Conservation (phyloP, 2,113 vertebrate genomes). For the Oncorhynchus nerka region DNA sequence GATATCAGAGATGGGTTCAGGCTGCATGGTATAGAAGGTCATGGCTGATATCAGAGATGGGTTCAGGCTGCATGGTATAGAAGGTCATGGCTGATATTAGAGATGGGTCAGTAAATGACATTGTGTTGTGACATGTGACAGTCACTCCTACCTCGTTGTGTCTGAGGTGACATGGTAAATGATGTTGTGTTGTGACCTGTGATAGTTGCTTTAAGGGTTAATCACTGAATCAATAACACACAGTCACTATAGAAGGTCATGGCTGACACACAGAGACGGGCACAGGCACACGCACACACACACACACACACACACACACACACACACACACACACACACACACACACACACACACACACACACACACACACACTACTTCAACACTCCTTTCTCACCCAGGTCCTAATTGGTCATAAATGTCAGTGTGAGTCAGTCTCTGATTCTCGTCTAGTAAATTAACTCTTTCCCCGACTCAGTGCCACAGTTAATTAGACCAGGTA, state of each 20-base stretch:
- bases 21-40: no score
- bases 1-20: no score
- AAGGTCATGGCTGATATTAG: no score
- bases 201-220: no score
- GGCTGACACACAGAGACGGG: no score
- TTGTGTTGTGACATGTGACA: no score
- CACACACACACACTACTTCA: slow-evolving; percentile 17
- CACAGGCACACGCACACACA: no score
- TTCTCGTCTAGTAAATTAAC: slow-evolving; percentile 66
- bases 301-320: no score
- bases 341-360: neutral
- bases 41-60: no score
- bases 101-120: neutral
- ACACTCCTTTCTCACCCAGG: slow-evolving; percentile 33
- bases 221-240: neutral
- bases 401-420: slow-evolving; percentile 76
- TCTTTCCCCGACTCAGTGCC: slow-evolving; percentile 49
- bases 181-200: neutral
- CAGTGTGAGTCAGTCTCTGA: slow-evolving; percentile 57
- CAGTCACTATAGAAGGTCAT: no score
- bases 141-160: neutral
- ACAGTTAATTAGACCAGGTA: slow-evolving; percentile 64
- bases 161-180: neutral
- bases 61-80: no score
- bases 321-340: no score